Evolutionary conservation across 1,140 invertebrate species (phyloP).

Genomic region (Babylonia areolata): DNA sequence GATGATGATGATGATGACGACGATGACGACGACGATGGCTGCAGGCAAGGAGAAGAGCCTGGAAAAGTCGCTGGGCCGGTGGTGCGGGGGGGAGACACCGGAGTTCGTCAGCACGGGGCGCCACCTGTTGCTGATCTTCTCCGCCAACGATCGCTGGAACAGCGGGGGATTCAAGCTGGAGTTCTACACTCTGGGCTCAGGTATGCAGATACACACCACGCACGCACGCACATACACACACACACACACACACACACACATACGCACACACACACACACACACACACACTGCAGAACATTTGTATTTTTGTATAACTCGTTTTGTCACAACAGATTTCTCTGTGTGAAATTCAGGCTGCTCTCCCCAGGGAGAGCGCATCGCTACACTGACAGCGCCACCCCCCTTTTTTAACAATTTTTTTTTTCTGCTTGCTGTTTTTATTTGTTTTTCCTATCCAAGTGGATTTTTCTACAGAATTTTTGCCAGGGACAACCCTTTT

Average conservation of each 20-base stretch:
- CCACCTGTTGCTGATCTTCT: conserved; percentile 41
- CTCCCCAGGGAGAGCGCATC: too few relatives aligned
- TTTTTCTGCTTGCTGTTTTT: too few relatives aligned
- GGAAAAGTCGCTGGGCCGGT: conserved; percentile 39
- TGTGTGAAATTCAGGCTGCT: too few relatives aligned
- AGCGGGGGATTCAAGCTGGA: conserved; percentile 37
- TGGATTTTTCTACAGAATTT: too few relatives aligned
- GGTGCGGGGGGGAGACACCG: conserved; percentile 42
- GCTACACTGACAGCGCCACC: too few relatives aligned
- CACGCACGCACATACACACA: too few relatives aligned
- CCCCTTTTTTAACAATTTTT: too few relatives aligned
- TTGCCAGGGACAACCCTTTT: too few relatives aligned
- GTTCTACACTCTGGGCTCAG: conserved; percentile 21
- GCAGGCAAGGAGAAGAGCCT: conserved; percentile 18
- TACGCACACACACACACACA: background rate
- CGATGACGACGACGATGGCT: background rate
- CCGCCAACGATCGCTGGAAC: conserved; percentile 43
- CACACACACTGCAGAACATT: too few relatives aligned
- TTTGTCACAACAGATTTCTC: too few relatives aligned
- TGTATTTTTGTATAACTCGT: too few relatives aligned
- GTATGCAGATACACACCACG: background rate
- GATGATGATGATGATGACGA: background rate
- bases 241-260: background rate
- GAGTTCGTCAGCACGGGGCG: conserved; percentile 34
- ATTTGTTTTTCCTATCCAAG: too few relatives aligned